Evolutionary conservation across 2,797 vertebrate species (phyloP).

Genomic region (Sciaenops ocellatus): DNA sequence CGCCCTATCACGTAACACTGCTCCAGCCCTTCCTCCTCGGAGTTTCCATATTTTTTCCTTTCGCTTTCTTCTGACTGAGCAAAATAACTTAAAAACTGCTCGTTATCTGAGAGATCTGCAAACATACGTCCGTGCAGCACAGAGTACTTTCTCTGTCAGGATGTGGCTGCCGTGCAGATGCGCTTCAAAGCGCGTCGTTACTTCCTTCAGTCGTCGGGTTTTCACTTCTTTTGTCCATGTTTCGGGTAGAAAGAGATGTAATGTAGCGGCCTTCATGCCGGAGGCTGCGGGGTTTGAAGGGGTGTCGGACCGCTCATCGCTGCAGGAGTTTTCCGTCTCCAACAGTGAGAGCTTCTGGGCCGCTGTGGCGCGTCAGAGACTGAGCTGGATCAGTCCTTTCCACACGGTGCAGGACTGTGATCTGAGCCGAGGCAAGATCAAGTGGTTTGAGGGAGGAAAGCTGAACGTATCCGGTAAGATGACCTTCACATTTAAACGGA

Average conservation of each 20-base stretch:
- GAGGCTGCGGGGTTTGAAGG: slow-evolving; percentile 75
- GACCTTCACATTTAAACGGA: background rate
- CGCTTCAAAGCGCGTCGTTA: slow-evolving; percentile 9
- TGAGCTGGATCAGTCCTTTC: slow-evolving; percentile 90
- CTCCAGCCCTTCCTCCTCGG: slow-evolving; percentile 47
- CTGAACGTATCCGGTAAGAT: slow-evolving; percentile 94
- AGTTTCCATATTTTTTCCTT: slow-evolving; percentile 42
- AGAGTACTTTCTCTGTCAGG: rapidly evolving
- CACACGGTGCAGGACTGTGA: slow-evolving; percentile 87
- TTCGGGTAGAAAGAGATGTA: slow-evolving; percentile 29
- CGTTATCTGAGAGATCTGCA: background rate
- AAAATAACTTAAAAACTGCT: background rate
- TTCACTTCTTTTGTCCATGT: background rate
- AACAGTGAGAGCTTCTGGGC: slow-evolving; percentile 90
- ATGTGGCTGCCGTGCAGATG: slow-evolving; percentile 62
- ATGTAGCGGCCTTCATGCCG: slow-evolving; percentile 67
- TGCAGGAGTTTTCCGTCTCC: slow-evolving; percentile 83
- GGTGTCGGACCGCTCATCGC: slow-evolving; percentile 44
- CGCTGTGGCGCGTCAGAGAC: slow-evolving; percentile 83
- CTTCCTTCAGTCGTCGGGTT: slow-evolving; percentile 16
- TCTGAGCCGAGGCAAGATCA: slow-evolving; percentile 79
- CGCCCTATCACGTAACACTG: slow-evolving; percentile 67
- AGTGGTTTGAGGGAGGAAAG: slow-evolving; percentile 93
- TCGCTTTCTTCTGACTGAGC: background rate
- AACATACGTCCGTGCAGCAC: background rate